Conservation (phyloP, 2,888 invertebrate genomes). For the Leptopilina drosophilae region DNA sequence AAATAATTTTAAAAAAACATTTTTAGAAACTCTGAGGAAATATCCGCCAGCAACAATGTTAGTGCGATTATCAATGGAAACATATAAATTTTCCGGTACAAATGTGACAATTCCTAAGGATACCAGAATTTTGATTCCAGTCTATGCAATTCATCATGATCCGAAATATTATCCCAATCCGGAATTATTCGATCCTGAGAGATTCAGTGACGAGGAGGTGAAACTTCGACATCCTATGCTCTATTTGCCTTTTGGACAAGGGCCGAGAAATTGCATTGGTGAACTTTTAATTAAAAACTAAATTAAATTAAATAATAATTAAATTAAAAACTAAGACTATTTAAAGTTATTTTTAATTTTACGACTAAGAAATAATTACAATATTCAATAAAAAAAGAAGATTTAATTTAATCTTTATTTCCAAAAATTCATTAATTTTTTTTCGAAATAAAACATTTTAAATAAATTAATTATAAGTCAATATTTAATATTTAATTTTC, state of each 20-base stretch:
- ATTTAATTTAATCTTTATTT: too few relatives aligned
- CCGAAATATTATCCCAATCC: constrained; percentile 55
- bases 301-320: too few relatives aligned
- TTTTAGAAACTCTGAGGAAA: constrained; percentile 66
- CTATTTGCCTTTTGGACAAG: not conserved
- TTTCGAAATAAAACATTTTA: too few relatives aligned
- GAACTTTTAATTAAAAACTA: not conserved
- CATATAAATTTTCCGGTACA: constrained; percentile 60
- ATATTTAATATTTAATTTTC: too few relatives aligned
- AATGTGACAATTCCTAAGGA: constrained; percentile 59
- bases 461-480: too few relatives aligned
- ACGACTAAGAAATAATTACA: too few relatives aligned
- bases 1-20: too few relatives aligned
- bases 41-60: constrained; percentile 60
- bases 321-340: too few relatives aligned
- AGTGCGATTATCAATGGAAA: constrained; percentile 49
- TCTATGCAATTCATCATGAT: constrained; percentile 63
- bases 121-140: constrained; percentile 58
- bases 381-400: too few relatives aligned
- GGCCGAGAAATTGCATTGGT: not conserved
- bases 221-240: constrained; percentile 58
- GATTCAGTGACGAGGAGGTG: constrained; percentile 59
- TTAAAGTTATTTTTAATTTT: too few relatives aligned
- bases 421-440: too few relatives aligned
- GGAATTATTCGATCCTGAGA: constrained; percentile 62